phyloP scores from a whole-genome alignment of 2,797 vertebrate genomes.

The Scyliorhinus canicula region DNA sequence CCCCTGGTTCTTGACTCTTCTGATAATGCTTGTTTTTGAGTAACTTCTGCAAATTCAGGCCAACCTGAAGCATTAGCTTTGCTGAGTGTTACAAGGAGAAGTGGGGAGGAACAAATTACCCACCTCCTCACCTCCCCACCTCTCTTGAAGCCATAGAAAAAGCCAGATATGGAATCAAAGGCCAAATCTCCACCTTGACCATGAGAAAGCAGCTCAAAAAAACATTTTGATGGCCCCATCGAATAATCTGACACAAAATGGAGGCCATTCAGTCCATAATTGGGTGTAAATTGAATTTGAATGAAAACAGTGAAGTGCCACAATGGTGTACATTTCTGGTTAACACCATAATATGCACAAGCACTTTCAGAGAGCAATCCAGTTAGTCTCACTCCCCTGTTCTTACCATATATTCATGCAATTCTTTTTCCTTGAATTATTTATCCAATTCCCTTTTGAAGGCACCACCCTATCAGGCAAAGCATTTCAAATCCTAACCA shows the following conservation, averaged over 20 bases:
- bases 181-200: neutral
- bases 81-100: neutral
- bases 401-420: neutral
- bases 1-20: neutral
- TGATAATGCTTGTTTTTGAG: neutral
- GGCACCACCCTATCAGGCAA: no score
- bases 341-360: no score
- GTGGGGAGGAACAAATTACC: neutral
- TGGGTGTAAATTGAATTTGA: no score
- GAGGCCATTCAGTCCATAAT: neutral
- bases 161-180: neutral
- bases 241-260: neutral
- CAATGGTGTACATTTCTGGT: no score
- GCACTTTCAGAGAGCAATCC: neutral
- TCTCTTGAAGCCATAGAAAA: neutral
- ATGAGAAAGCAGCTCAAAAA: neutral
- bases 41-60: neutral
- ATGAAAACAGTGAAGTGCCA: no score
- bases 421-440: no score
- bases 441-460: no score
- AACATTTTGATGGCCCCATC: no score
- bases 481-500: no score
- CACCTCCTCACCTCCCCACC: no score
- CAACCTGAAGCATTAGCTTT: neutral
- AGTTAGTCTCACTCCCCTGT: neutral